phyloP scores from a whole-genome alignment of 1,140 invertebrate genomes.

The Anthonomus grandis region DNA sequence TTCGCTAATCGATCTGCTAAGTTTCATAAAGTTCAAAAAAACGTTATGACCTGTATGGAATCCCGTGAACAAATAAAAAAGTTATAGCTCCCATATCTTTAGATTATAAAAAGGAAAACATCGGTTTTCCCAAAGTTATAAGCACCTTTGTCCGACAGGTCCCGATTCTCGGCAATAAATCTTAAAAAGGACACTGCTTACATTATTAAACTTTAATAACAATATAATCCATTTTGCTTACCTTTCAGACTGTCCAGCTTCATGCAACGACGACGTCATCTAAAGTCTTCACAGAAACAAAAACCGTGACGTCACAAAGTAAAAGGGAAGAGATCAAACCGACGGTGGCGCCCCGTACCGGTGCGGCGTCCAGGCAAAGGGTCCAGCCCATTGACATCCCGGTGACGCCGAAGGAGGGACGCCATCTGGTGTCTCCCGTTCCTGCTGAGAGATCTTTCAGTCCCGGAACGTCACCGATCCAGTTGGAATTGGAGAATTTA shows the following conservation, averaged over 20 bases:
- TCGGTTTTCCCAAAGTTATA: too few relatives aligned
- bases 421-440: constrained; percentile 12
- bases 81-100: too few relatives aligned
- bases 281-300: constrained; percentile 10
- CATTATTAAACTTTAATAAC: too few relatives aligned
- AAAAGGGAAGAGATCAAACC: constrained; percentile 37
- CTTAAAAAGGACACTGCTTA: too few relatives aligned
- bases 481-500: constrained; percentile 40
- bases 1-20: too few relatives aligned
- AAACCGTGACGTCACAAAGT: constrained; percentile 3
- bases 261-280: not conserved
- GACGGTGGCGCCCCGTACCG: constrained; percentile 37
- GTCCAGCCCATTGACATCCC: constrained; percentile 56
- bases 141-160: too few relatives aligned
- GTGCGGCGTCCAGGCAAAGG: constrained; percentile 52
- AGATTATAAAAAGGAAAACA: too few relatives aligned
- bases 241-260: constrained; percentile 8
- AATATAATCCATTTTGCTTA: too few relatives aligned
- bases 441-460: constrained; percentile 25
- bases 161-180: too few relatives aligned
- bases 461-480: constrained; percentile 35
- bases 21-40: too few relatives aligned
- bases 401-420: constrained; percentile 38
- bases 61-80: too few relatives aligned
- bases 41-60: too few relatives aligned